phyloP scores from a whole-genome alignment of 2,113 vertebrate genomes.

The Tragulus kanchil region DNA sequence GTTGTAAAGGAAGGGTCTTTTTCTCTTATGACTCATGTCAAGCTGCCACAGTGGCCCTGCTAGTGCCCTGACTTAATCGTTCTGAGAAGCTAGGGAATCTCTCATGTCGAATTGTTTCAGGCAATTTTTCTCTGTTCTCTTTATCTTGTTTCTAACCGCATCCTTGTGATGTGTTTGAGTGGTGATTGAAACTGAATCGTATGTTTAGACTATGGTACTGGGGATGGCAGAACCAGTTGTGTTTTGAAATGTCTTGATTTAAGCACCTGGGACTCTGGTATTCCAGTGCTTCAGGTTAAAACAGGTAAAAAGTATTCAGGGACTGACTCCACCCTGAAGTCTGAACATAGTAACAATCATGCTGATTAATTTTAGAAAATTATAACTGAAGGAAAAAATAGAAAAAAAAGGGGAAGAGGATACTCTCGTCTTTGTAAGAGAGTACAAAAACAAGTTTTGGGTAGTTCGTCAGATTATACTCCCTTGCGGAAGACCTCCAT shows the following conservation, averaged over 20 bases:
- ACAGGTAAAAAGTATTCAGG: conserved; percentile 55
- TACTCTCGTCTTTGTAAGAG: not conserved
- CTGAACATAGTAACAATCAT: conserved; percentile 21
- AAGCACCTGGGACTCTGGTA: not conserved
- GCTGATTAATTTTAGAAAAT: not conserved
- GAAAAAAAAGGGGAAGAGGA: not conserved
- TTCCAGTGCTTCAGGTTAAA: conserved; percentile 51
- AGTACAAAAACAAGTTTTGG: not conserved
- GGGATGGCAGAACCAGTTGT: not conserved
- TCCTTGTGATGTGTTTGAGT: not conserved
- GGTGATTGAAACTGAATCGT: conserved; percentile 13
- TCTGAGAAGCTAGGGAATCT: not conserved
- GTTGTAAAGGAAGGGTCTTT: not conserved
- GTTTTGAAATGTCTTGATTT: conserved; percentile 56
- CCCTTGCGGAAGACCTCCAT: not conserved
- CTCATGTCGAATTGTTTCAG: not conserved
- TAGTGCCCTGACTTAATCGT: not conserved
- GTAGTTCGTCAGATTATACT: not conserved
- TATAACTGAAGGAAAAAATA: not conserved
- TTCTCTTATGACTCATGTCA: not conserved
- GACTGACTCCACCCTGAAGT: not conserved
- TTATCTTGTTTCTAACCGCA: not conserved
- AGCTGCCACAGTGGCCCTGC: not conserved
- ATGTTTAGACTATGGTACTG: not conserved
- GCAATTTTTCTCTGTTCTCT: not conserved